Percentiles rank a stretch among this genome's conserved stretches.
These are phyloP conservation scores for Cactoblastis cactorum DNA, from an alignment of 2,888 invertebrate species.

Conservation along the genomic window DNA sequence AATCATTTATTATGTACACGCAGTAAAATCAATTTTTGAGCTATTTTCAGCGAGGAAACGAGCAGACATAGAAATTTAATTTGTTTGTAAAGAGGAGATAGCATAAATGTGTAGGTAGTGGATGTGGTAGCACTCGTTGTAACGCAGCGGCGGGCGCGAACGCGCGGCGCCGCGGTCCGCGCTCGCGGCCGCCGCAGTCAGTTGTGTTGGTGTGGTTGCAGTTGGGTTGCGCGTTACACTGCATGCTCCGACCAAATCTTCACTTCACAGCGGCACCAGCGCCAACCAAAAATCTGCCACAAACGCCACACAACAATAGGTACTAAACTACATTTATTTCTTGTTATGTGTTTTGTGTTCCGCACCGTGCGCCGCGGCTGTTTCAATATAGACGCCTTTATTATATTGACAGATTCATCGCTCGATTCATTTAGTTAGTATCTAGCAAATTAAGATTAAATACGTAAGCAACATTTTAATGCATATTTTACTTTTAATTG, in stretches of 20 bases:
- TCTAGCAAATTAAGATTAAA: slow-evolving; percentile 49
- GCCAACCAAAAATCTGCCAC: slow-evolving; percentile 77
- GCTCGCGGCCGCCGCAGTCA: slow-evolving; percentile 50
- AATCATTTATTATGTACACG: slow-evolving; percentile 35
- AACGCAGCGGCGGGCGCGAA: slow-evolving; percentile 24
- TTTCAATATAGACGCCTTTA: slow-evolving; percentile 64
- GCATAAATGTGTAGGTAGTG: slow-evolving; percentile 65
- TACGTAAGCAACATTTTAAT: slow-evolving; percentile 76
- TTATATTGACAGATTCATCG: slow-evolving; percentile 48
- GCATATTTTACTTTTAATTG: slow-evolving; percentile 69
- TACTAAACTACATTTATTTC: slow-evolving; percentile 74
- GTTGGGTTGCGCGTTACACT: slow-evolving; percentile 94
- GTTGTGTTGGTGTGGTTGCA: slow-evolving; percentile 86
- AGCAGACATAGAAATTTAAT: slow-evolving; percentile 50
- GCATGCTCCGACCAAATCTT: slow-evolving; percentile 88
- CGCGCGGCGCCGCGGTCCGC: slow-evolving; percentile 16
- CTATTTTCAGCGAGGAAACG: slow-evolving; percentile 28
- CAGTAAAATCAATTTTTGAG: slow-evolving; percentile 30
- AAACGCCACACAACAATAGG: slow-evolving; percentile 79
- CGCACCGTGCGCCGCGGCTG: slow-evolving; percentile 73
- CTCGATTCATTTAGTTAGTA: slow-evolving; percentile 59
- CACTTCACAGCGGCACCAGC: slow-evolving; percentile 78
- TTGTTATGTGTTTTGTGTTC: slow-evolving; percentile 75
- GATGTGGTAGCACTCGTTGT: slow-evolving; percentile 64
- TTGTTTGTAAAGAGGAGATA: slow-evolving; percentile 60